Evolutionary conservation across 1,140 invertebrate genomes (phyloP).

Genomic region (Harlomillsia oculata): DNA sequence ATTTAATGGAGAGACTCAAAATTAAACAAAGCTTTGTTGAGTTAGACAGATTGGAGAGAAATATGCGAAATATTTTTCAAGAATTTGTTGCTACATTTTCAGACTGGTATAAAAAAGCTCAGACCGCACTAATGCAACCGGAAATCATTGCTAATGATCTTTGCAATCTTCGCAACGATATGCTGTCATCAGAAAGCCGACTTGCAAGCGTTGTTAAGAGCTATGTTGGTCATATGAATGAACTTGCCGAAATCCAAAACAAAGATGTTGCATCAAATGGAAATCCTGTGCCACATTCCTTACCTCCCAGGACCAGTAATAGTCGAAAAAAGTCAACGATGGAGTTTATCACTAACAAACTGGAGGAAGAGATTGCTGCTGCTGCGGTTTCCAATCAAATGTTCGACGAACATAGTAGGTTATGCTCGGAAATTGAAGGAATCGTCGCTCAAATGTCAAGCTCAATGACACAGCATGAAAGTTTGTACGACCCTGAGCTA

Average conservation of each 20-base stretch:
- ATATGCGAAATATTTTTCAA: conserved; percentile 53
- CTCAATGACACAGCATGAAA: too few relatives aligned
- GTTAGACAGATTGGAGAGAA: conserved; percentile 52
- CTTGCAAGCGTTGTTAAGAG: conserved; percentile 4
- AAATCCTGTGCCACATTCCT: too few relatives aligned
- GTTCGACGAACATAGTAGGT: too few relatives aligned
- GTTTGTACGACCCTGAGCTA: too few relatives aligned
- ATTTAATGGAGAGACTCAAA: conserved; percentile 27
- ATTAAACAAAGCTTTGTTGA: conserved; percentile 53
- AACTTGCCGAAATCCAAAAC: not conserved
- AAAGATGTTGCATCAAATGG: too few relatives aligned
- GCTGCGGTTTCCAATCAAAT: too few relatives aligned
- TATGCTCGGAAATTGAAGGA: too few relatives aligned
- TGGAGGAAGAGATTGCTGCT: too few relatives aligned
- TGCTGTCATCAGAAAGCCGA: not conserved
- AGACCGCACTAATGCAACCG: conserved; percentile 61
- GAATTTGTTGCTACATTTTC: conserved; percentile 57
- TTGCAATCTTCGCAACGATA: conserved; percentile 43
- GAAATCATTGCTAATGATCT: conserved; percentile 63
- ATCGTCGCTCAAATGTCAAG: too few relatives aligned
- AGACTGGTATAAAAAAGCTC: conserved; percentile 74
- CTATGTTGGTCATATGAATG: too few relatives aligned
- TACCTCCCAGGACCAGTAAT: not conserved
- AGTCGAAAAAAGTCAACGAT: not conserved
- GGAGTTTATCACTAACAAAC: too few relatives aligned